Evolutionary conservation across 2,113 vertebrate species (phyloP).

Genomic region (Corapipo altera): DNA sequence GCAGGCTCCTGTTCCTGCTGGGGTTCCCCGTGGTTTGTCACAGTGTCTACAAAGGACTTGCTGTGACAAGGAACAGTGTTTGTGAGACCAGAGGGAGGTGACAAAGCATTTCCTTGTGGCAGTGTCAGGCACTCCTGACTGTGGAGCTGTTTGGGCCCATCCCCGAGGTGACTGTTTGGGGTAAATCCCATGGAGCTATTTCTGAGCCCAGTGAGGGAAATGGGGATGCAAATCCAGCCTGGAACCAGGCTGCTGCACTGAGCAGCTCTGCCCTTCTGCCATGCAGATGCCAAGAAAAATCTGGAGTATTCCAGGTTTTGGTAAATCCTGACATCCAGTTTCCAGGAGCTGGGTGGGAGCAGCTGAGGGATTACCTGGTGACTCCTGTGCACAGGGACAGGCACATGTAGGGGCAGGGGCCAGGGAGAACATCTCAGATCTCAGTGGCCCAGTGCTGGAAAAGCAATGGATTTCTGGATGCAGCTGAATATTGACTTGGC

Average conservation of each 20-base stretch:
- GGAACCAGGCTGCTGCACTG: neutral
- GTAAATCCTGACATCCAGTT: neutral
- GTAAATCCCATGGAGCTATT: neutral
- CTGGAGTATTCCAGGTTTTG: neutral
- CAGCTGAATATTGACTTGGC: neutral
- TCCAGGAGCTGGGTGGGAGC: neutral
- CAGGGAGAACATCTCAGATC: neutral
- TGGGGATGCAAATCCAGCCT: neutral
- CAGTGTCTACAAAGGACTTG: neutral
- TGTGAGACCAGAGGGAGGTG: neutral
- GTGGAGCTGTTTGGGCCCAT: neutral
- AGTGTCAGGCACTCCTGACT: neutral
- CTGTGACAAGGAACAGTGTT: neutral
- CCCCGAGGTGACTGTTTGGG: rapidly evolving
- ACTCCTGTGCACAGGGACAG: neutral
- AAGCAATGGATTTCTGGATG: neutral
- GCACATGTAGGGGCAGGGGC: neutral
- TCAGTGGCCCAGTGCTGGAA: neutral
- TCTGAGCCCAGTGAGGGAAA: neutral
- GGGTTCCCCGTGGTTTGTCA: neutral
- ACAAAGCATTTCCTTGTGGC: neutral
- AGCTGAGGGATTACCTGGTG: neutral
- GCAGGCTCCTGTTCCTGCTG: neutral
- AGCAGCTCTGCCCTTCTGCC: neutral
- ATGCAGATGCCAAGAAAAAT: neutral